Conservation (phyloP, 2,113 vertebrate species). For the Mustela nigripes region DNA sequence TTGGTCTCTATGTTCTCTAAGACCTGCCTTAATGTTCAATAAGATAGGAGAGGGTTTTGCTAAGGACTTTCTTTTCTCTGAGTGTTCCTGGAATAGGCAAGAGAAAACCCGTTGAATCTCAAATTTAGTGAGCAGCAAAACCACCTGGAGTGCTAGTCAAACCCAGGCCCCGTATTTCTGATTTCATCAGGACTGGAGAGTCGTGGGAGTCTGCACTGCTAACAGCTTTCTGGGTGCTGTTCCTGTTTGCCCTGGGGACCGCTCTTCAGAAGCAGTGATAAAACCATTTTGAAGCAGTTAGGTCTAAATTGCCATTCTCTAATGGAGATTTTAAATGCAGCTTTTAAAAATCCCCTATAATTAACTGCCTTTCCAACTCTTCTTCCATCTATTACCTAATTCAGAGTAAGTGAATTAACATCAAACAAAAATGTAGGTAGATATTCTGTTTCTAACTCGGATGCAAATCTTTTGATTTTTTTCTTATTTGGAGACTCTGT, state of each 20-base stretch:
- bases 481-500: background rate
- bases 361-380: background rate
- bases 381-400: background rate
- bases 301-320: background rate
- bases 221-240: background rate
- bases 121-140: background rate
- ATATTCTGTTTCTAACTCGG: background rate
- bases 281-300: background rate
- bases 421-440: background rate
- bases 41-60: background rate
- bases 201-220: background rate
- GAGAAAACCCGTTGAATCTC: background rate
- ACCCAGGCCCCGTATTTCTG: background rate
- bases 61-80: background rate
- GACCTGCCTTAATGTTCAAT: background rate
- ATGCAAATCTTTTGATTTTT: slow-evolving; percentile 7
- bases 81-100: background rate
- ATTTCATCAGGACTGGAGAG: background rate
- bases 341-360: background rate
- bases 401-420: background rate
- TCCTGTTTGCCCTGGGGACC: background rate
- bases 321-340: background rate
- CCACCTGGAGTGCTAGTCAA: background rate
- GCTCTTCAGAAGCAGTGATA: background rate
- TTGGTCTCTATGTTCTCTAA: background rate